phyloP scores from a whole-genome alignment of 1,140 invertebrate genomes.

The Melanaphis sacchari region DNA sequence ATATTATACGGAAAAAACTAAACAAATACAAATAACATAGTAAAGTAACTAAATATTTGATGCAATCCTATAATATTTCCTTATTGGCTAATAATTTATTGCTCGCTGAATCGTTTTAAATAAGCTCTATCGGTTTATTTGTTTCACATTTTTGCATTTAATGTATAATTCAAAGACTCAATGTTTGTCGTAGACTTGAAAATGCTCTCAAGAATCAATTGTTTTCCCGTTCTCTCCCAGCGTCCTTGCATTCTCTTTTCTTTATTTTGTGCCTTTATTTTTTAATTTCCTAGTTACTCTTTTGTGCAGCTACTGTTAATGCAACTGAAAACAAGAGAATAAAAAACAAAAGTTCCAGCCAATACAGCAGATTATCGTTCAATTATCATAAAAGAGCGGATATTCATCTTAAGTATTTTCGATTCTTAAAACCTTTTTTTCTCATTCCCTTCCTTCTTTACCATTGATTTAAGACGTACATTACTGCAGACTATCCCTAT shows the following conservation, averaged over 20 bases:
- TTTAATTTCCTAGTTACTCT: constrained; percentile 47
- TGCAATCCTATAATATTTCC: constrained; percentile 38
- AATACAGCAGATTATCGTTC: background rate
- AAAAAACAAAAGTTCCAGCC: constrained; percentile 33
- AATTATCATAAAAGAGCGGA: constrained; percentile 40
- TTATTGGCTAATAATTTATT: constrained; percentile 39
- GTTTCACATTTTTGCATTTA: constrained; percentile 46
- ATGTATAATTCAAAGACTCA: constrained; percentile 54
- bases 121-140: constrained; percentile 52
- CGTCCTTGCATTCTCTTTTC: background rate
- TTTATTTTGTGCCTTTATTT: constrained; percentile 30
- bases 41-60: constrained; percentile 17
- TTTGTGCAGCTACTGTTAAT: constrained; percentile 41
- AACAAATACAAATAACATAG: constrained; percentile 1
- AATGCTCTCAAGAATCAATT: constrained; percentile 48
- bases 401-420: constrained; percentile 5
- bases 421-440: background rate
- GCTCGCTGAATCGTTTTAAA: constrained; percentile 28
- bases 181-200: constrained; percentile 46
- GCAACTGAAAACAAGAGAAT: constrained; percentile 10
- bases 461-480: constrained; percentile 13
- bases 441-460: background rate
- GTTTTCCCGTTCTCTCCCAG: constrained; percentile 25
- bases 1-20: background rate
- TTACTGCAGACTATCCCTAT: background rate